Percentiles rank a stretch among this genome's conserved stretches.
Conservation (phyloP, 2,888 invertebrate species). For the Gymnosoma rotundatum region DNA sequence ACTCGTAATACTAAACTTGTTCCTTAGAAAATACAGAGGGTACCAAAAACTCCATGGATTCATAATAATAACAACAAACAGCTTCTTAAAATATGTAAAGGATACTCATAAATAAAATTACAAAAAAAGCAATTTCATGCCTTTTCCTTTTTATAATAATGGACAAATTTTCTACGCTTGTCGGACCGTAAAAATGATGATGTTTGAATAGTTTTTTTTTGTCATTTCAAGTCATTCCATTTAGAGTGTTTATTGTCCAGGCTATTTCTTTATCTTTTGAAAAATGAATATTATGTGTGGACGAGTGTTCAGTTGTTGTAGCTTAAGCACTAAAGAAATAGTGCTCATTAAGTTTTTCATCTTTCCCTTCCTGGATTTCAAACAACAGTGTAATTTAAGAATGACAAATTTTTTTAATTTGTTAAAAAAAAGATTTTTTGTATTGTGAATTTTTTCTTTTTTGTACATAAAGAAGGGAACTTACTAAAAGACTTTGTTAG, state of each 20-base stretch:
- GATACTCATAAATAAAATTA: constrained; percentile 46
- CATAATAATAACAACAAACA: too few relatives aligned
- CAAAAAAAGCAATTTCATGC: constrained; percentile 60
- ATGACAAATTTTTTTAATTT: constrained; percentile 60
- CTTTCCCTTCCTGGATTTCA: not conserved
- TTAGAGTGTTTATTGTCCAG: constrained; percentile 4
- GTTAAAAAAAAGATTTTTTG: constrained; percentile 1
- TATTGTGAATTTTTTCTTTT: not conserved
- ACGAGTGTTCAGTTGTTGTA: not conserved
- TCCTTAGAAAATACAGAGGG: too few relatives aligned
- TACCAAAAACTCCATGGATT: too few relatives aligned
- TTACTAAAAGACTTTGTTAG: not conserved
- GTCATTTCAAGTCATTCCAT: constrained; percentile 9
- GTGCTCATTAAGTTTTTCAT: constrained; percentile 53
- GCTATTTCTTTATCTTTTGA: constrained; percentile 16
- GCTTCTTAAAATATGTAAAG: not conserved
- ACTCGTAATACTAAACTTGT: too few relatives aligned
- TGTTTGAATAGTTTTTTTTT: constrained; percentile 36
- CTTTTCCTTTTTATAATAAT: constrained; percentile 63
- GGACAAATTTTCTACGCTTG: constrained; percentile 66
- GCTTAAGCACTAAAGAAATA: constrained; percentile 23
- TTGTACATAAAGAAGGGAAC: not conserved
- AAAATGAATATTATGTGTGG: constrained; percentile 1
- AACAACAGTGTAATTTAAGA: constrained; percentile 50
- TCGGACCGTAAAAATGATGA: constrained; percentile 59